phyloP scores from a whole-genome alignment of 53 echinoderm and acorn worm genomes.

The Arbacia lixula region DNA sequence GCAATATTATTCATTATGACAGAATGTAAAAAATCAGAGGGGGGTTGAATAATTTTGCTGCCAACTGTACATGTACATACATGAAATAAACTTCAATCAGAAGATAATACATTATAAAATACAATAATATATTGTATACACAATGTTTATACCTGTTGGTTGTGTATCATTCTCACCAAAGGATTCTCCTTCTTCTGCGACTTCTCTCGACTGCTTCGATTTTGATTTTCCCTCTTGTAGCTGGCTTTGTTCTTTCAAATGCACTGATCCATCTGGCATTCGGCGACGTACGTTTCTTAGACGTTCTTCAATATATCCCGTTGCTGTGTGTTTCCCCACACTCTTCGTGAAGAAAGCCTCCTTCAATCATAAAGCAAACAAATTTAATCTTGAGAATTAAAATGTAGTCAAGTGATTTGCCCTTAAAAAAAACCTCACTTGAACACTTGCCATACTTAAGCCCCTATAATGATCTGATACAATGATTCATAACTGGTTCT shows the following conservation, averaged over 20 bases:
- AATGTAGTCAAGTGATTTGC: constrained; percentile 31
- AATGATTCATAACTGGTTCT: constrained; percentile 19
- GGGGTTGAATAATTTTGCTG: neutral
- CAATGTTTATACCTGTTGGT: constrained; percentile 10
- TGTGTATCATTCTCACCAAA: constrained; percentile 5
- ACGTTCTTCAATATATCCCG: constrained; percentile 10
- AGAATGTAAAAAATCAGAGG: constrained; percentile 17
- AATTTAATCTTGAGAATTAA: constrained; percentile 34
- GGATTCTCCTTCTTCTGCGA: neutral
- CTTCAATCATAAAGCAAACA: constrained; percentile 35
- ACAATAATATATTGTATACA: constrained; percentile 10
- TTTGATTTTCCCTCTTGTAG: too few relatives aligned
- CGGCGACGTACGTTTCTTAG: constrained; percentile 60
- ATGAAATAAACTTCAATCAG: constrained; percentile 29
- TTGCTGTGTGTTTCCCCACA: constrained; percentile 35
- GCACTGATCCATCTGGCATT: constrained; percentile 23
- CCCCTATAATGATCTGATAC: too few relatives aligned
- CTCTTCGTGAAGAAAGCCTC: constrained; percentile 52
- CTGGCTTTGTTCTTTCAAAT: neutral
- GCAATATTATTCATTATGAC: too few relatives aligned
- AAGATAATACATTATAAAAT: constrained; percentile 30
- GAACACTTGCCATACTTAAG: constrained; percentile 16
- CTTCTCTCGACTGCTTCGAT: constrained; percentile 1
- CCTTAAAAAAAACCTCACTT: constrained; percentile 12
- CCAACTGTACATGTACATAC: neutral